phyloP scores from a whole-genome alignment of 1,140 invertebrate species.

The Lanistes nyassanus region DNA sequence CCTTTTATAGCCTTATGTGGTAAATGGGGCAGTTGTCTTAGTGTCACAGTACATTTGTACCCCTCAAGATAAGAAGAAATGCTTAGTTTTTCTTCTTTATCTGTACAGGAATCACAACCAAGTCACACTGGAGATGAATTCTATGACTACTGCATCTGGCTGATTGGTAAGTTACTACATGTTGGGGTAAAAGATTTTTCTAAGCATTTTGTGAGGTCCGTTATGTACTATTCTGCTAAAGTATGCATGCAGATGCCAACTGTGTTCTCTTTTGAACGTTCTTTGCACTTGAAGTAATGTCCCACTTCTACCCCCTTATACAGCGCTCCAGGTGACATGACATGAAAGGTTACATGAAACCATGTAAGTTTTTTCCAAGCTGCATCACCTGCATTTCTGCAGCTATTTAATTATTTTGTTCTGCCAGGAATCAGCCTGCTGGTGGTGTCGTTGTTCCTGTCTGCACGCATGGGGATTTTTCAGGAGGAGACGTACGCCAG shows the following conservation, averaged over 20 bases:
- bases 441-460: conserved; percentile 89
- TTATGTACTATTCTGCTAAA: background rate
- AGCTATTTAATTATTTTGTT: background rate
- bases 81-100: background rate
- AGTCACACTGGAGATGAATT: conserved; percentile 27
- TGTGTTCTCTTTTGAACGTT: background rate
- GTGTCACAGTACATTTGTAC: too few relatives aligned
- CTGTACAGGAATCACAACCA: conserved; percentile 28
- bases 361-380: background rate
- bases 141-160: conserved; percentile 47
- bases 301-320: background rate
- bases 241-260: background rate
- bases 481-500: conserved; percentile 90
- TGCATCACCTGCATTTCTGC: too few relatives aligned
- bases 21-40: too few relatives aligned
- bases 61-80: too few relatives aligned
- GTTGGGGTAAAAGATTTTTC: background rate
- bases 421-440: conserved; percentile 82
- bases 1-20: too few relatives aligned
- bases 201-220: background rate
- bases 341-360: background rate
- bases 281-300: background rate
- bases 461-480: conserved; percentile 95
- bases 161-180: conserved; percentile 37
- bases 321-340: background rate